Percentiles rank a stretch among this genome's conserved stretches.
Evolutionary conservation across 37 sponge, comb jelly and placozoan species (phyloP).

Genomic region (Axinella damicornis): DNA sequence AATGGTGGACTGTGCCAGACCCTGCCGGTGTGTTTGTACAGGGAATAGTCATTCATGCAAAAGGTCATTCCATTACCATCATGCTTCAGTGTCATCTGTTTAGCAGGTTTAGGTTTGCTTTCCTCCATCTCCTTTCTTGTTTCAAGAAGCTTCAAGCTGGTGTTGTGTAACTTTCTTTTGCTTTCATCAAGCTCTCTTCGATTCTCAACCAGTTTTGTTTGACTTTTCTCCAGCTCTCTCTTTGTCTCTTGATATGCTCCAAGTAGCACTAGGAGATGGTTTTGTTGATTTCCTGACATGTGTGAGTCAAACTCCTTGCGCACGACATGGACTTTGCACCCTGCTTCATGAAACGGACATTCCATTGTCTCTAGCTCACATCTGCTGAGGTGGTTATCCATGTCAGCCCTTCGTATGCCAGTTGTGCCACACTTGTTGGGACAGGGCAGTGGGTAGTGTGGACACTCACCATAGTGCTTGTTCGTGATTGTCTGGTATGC

Average conservation of each 20-base stretch:
- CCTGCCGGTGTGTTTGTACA: not conserved
- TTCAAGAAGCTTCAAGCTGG: no score
- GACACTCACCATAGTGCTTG: not conserved
- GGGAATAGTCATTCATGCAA: not conserved
- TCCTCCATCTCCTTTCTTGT: no score
- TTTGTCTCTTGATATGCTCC: not conserved
- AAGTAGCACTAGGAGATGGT: not conserved
- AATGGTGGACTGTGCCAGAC: slow-evolving; percentile 6
- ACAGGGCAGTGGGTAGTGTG: slow-evolving; percentile 4
- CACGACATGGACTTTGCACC: not conserved
- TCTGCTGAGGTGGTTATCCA: not conserved
- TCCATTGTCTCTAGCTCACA: slow-evolving; percentile 2
- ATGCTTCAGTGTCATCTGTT: no score
- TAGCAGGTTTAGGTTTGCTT: no score
- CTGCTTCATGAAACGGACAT: not conserved
- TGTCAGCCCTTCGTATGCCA: not conserved
- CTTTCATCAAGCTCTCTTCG: no score
- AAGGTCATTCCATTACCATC: not conserved
- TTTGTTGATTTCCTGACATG: not conserved
- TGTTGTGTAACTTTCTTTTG: no score
- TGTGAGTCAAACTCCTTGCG: not conserved
- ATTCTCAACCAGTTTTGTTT: not conserved
- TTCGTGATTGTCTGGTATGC: not conserved
- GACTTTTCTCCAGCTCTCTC: not conserved
- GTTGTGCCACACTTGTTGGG: slow-evolving; percentile 40